Base-by-base conservation (phyloP, 2,888 invertebrate species). In the Galeruca laticollis region DNA sequence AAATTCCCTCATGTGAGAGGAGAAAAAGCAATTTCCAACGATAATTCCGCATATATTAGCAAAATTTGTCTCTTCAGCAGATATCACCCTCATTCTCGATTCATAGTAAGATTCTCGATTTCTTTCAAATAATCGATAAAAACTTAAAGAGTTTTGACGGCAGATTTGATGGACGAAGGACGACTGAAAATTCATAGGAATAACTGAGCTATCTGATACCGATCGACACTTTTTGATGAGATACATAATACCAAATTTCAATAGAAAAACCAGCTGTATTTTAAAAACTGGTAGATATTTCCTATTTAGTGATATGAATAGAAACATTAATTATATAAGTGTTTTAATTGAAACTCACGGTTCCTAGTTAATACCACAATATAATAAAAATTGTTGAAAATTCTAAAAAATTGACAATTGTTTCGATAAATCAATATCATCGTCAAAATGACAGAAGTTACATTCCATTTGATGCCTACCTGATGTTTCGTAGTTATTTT, bases 31-130 rank as follows among this genome's bases (percentile, higher is more conserved):
- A 26, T 52, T 52, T 52, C 26, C 15, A 26, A 52, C 11, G 26
- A 52, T 52, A 26, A 52, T 52, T 52, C 52, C 26, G 52, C 21
- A 52, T 52, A 52, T 13, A 52, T 52, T 52, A 52, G n/a, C 8
- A 6, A 52, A 52, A 52, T 15, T 47, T 47, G 15, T 47, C 47
- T 47, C 15, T 15, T 18, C 47, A 47, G 47, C 47, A 2, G 9
- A 47, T 47, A 47, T 47, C 47, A 47, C 47, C 47, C 47, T 47
- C 47, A 47, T 47, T 47, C 10, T 47, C 47, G 18, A 47, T 47
- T 15, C 47, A 15, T 47, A 15, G 8, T 15, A 18, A 47, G 18
- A 18, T 18, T 18, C 47, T 5, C n/a, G 40, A n/a, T n/a, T n/a
- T 40, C 13, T 18, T 47, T 47, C 18, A 47, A 47, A 47, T 47